phyloP scores from a whole-genome alignment of 2,797 vertebrate species.

The Sparidentex hasta region DNA sequence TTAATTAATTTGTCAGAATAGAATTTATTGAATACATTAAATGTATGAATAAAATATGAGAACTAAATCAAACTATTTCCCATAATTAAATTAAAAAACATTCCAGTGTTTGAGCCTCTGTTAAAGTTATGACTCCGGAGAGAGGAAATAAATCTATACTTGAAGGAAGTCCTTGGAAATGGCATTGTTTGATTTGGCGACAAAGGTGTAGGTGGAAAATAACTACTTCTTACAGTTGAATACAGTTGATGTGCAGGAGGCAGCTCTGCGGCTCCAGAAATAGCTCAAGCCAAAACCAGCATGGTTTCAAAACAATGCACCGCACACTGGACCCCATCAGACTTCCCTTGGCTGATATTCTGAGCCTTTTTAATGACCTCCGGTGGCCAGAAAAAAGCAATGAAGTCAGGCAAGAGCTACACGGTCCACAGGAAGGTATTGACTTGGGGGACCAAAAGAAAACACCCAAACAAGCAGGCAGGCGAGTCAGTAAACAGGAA shows the following conservation, averaged over 20 bases:
- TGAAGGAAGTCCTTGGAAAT: constrained; percentile 75
- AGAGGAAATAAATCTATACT: constrained; percentile 69
- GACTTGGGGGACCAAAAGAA: constrained; percentile 82
- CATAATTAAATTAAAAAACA: constrained; percentile 40
- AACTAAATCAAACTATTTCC: constrained; percentile 10
- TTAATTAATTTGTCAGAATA: background rate
- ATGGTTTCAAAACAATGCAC: constrained; percentile 81
- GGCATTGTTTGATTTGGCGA: constrained; percentile 78
- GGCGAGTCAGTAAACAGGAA: constrained; percentile 85
- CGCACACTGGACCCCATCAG: constrained; percentile 69
- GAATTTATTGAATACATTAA: background rate
- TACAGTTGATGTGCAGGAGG: constrained; percentile 67
- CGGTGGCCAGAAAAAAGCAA: constrained; percentile 65
- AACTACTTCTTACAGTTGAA: constrained; percentile 61
- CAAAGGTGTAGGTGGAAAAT: constrained; percentile 68
- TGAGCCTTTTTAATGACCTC: constrained; percentile 81
- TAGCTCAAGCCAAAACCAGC: constrained; percentile 70
- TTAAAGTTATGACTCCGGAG: constrained; percentile 35
- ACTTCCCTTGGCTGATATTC: constrained; percentile 83
- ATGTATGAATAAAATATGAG: background rate
- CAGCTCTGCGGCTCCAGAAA: constrained; percentile 73
- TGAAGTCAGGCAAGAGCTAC: constrained; percentile 67
- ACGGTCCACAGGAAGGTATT: constrained; percentile 77
- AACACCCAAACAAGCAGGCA: constrained; percentile 82
- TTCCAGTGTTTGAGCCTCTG: constrained; percentile 44